phyloP scores from a whole-genome alignment of 2,888 invertebrate genomes.

The Sesia bembeciformis region DNA sequence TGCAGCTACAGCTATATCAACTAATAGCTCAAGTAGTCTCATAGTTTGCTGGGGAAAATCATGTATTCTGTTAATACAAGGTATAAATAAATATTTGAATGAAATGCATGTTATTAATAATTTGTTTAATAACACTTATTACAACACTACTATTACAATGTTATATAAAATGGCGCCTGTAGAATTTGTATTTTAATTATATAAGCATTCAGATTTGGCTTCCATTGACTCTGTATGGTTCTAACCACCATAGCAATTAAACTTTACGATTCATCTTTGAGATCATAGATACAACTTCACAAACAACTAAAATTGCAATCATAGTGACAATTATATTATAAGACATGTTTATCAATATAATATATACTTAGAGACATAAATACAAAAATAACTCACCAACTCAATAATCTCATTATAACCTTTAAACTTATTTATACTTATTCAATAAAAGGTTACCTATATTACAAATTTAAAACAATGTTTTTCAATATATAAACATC shows the following conservation, averaged over 20 bases:
- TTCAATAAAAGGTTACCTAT: conserved; percentile 17
- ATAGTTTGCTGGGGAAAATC: too few relatives aligned
- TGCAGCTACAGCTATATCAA: too few relatives aligned
- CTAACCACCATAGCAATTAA: conserved; percentile 22
- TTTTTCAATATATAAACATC: not conserved
- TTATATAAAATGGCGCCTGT: conserved; percentile 57
- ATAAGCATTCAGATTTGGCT: conserved; percentile 32
- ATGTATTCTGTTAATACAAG: too few relatives aligned
- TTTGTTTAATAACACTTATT: conserved; percentile 22
- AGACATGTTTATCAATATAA: conserved; percentile 18
- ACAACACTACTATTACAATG: conserved; percentile 57
- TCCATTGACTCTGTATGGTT: conserved; percentile 20
- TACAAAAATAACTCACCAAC: conserved; percentile 62
- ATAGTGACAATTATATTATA: conserved; percentile 37
- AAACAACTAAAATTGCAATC: conserved; percentile 4
- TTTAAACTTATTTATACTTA: conserved; percentile 40
- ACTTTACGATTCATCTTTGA: conserved; percentile 16
- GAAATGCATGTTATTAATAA: not conserved
- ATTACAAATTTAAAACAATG: not conserved
- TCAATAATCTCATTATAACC: conserved; percentile 54
- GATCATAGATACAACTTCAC: not conserved
- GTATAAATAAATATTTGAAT: not conserved
- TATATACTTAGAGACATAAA: conserved; percentile 23
- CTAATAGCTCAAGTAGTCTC: too few relatives aligned
- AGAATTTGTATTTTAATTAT: conserved; percentile 16